Base-by-base conservation (phyloP, 2,113 vertebrate genomes). In the Ceyx cyanopectus region DNA sequence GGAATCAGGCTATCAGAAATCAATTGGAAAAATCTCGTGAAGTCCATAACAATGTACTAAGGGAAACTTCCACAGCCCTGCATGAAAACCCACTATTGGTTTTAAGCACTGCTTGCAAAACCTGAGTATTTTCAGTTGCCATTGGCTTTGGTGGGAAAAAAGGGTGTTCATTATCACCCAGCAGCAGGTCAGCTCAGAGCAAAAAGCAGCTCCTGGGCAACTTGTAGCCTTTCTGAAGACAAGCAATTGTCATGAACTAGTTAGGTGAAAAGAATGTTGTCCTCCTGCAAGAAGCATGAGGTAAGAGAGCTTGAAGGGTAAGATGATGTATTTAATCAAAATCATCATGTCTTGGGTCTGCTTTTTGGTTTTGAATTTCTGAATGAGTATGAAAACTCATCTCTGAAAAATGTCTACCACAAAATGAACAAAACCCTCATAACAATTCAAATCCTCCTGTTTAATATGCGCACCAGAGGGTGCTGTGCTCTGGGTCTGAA, bases 381-480 rank as follows among this genome's bases (percentile, higher is more conserved):
- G 95, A 92, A 90, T 69, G 60, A 68, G 57, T 91, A 43, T 51
- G 92, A 94, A 96, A 95, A 88, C 90, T 93, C 80, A 68, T 93
- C 70, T 95, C 85, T 89, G 96, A 96, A 95, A 97, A 90, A 92
- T 40, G 46, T 61, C 85, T 87, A 58, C 81, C 93, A 87, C 92
- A 96, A 92, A 89, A 85, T 34, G 87, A 95, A 90, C 61, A 87
- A 92, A 94, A 82, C 32, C 67, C 50, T 90, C 37, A 2, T 45
- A 89, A 85, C 10, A 22, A 79, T 83, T 92, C 73, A 88, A 90
- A 87, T 95, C 60, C 63, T 96, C 73, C 89, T 92, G 51, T 87
- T 81, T 95, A 78, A 63, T 70, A 53, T 63, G 81, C 37, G 84
- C 97, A 96, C 95, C 96, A 97, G 97, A 94, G 97, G 97, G 96